Conservation (phyloP, 2,888 invertebrate species). For the Melanotus villosus region DNA sequence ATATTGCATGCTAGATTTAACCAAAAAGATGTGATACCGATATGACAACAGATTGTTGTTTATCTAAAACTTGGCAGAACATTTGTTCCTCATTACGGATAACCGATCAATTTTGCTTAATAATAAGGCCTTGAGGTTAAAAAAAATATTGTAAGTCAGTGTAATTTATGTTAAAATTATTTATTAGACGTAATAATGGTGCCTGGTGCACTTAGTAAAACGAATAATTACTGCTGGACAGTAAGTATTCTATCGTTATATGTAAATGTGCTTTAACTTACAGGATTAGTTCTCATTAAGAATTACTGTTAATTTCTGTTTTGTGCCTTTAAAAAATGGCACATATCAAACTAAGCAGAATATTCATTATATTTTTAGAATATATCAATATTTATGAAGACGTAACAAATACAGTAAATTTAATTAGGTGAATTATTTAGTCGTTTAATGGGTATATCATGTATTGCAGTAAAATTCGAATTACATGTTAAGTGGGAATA, state of each 20-base stretch:
- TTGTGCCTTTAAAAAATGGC: too few relatives aligned
- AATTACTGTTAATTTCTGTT: too few relatives aligned
- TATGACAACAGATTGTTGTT: not conserved
- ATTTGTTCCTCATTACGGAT: not conserved
- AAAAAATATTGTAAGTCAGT: not conserved
- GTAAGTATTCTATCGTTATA: not conserved
- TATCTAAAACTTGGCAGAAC: not conserved
- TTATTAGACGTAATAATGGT: not conserved
- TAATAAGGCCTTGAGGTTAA: not conserved
- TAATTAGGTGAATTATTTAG: too few relatives aligned
- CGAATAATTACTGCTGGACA: slow-evolving; percentile 6
- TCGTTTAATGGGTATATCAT: too few relatives aligned
- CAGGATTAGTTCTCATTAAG: too few relatives aligned
- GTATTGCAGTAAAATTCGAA: too few relatives aligned
- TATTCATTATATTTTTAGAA: too few relatives aligned
- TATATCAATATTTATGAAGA: too few relatives aligned
- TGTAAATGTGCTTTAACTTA: too few relatives aligned
- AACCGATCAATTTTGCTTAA: not conserved
- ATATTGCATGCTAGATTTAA: too few relatives aligned
- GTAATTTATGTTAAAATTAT: not conserved
- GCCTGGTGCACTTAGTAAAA: not conserved
- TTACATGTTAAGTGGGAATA: slow-evolving; percentile 12
- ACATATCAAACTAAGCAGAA: too few relatives aligned
- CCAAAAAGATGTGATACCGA: slow-evolving; percentile 2
- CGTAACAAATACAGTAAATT: too few relatives aligned